These are phyloP conservation scores for Erynnis tages DNA, from an alignment of 2,888 invertebrate genomes.

Conservation along the genomic window DNA sequence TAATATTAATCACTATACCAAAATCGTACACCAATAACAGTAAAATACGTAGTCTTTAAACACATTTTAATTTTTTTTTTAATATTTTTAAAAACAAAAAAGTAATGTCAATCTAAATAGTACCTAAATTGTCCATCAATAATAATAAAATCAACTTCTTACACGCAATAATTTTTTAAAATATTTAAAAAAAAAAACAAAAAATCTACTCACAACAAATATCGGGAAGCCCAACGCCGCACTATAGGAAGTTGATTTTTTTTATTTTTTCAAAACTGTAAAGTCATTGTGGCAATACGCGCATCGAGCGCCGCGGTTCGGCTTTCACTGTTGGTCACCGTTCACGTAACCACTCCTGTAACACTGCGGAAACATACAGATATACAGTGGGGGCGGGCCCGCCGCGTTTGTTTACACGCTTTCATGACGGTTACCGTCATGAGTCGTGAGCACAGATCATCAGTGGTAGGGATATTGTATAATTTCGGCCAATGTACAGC, in stretches of 20 bases:
- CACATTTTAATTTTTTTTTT: no score
- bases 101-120: no score
- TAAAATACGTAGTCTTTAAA: no score
- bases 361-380: constrained; percentile 45
- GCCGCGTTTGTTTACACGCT: neutral
- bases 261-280: constrained; percentile 31
- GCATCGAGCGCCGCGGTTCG: constrained; percentile 42
- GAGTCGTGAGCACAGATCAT: no score
- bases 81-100: no score
- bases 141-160: neutral
- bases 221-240: constrained; percentile 38
- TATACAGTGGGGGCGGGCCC: neutral
- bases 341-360: constrained; percentile 51
- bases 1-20: no score
- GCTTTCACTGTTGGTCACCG: constrained; percentile 56
- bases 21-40: no score
- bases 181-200: constrained; percentile 1
- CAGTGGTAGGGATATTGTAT: no score
- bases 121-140: no score
- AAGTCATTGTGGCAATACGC: constrained; percentile 23
- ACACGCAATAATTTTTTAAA: neutral
- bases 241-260: constrained; percentile 43
- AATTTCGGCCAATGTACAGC: no score
- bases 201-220: constrained; percentile 42
- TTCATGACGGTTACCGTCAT: no score